Evolutionary conservation across 2,888 invertebrate species (phyloP).

Genomic region (Carabus problematicus): DNA sequence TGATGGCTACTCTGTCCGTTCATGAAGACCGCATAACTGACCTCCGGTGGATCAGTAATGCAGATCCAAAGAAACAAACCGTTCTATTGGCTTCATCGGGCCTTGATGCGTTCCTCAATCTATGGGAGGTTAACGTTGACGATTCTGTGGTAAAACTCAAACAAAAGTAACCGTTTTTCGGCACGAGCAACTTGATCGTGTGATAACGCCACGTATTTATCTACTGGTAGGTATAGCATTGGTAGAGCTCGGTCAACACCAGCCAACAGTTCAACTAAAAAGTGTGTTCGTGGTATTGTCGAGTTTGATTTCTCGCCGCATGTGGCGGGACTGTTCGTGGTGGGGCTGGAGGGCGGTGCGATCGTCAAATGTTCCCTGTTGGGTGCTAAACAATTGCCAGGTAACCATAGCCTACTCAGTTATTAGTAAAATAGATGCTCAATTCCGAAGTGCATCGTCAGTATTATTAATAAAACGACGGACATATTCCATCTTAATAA

Average conservation of each 20-base stretch:
- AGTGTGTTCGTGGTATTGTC: slow-evolving; percentile 53
- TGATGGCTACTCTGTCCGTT: slow-evolving; percentile 49
- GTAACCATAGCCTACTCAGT: slow-evolving; percentile 41
- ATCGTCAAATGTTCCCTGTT: slow-evolving; percentile 57
- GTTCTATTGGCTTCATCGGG: slow-evolving; percentile 53
- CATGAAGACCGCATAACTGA: slow-evolving; percentile 56
- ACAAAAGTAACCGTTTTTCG: slow-evolving; percentile 46
- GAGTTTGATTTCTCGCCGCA: slow-evolving; percentile 58
- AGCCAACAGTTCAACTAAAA: slow-evolving; percentile 45
- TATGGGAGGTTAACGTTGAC: slow-evolving; percentile 53
- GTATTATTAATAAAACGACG: not conserved
- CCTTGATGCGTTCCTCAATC: slow-evolving; percentile 53
- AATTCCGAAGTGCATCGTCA: too few relatives aligned
- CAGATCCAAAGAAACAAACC: slow-evolving; percentile 49
- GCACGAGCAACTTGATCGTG: not conserved
- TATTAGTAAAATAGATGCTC: not conserved
- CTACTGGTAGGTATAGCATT: slow-evolving; percentile 18
- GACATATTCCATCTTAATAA: too few relatives aligned
- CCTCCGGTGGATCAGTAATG: slow-evolving; percentile 54
- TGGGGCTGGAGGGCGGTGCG: slow-evolving; percentile 58
- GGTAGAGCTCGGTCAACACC: slow-evolving; percentile 19
- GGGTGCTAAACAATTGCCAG: slow-evolving; percentile 53
- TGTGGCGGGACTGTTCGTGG: slow-evolving; percentile 55
- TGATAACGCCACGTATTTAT: not conserved
- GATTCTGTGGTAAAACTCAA: slow-evolving; percentile 46